A percentile compares a stretch with the other conserved stretches of the same genome.
phyloP scores from a whole-genome alignment of 2,797 vertebrate species.

The Babyrousa celebensis region DNA sequence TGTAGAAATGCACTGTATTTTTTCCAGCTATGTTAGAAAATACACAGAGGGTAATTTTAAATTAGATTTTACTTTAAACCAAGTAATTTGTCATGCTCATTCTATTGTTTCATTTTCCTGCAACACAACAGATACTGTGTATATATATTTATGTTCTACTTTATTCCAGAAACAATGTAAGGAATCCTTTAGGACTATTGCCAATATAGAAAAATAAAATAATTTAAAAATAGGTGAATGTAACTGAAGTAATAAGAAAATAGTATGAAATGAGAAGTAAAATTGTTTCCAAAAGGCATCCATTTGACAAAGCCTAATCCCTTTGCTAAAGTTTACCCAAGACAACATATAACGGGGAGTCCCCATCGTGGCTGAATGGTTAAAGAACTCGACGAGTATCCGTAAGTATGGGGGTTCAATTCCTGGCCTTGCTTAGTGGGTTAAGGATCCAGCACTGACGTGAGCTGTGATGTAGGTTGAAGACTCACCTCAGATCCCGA shows the following conservation, averaged over 20 bases:
- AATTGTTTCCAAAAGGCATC: neutral
- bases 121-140: neutral
- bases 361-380: no score
- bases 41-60: neutral
- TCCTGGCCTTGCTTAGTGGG: no score
- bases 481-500: no score
- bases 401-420: no score
- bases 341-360: no score
- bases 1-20: neutral
- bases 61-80: conserved; percentile 8
- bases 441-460: no score
- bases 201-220: neutral
- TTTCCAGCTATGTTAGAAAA: neutral
- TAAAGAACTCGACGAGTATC: no score
- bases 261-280: neutral
- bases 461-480: no score
- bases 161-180: conserved; percentile 2
- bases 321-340: neutral
- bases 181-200: neutral
- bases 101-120: neutral
- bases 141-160: neutral
- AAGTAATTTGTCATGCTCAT: conserved; percentile 2
- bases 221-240: neutral
- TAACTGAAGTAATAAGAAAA: neutral
- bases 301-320: neutral